phyloP scores from a whole-genome alignment of 2,888 invertebrate species.

The Adelognathus sp. region DNA sequence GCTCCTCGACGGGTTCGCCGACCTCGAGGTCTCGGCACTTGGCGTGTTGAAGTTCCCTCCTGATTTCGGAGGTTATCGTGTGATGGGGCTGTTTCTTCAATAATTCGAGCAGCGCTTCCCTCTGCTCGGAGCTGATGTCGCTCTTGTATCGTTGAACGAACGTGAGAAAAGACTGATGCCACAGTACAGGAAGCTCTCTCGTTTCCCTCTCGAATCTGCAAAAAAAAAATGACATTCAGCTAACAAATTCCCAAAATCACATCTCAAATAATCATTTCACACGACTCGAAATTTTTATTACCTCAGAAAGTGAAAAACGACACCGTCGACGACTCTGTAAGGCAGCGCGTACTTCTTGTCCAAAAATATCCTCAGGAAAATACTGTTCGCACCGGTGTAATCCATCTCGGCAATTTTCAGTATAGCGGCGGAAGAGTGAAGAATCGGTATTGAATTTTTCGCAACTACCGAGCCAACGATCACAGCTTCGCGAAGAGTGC shows the following conservation, averaged over 20 bases:
- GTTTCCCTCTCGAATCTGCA: conserved; percentile 91
- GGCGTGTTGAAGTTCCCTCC: conserved; percentile 92
- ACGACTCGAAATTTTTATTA: conserved; percentile 80
- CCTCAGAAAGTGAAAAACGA: conserved; percentile 97
- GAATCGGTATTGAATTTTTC: conserved; percentile 95
- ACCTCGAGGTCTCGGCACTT: conserved; percentile 89
- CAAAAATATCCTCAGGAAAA: conserved; percentile 95
- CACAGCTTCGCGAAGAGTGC: conserved; percentile 96
- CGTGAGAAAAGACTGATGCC: conserved; percentile 97
- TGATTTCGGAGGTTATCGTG: conserved; percentile 91
- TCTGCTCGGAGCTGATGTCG: conserved; percentile 96
- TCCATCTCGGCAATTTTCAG: conserved; percentile 98
- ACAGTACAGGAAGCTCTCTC: conserved; percentile 94
- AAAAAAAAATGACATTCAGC: conserved; percentile 56
- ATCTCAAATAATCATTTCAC: background rate
- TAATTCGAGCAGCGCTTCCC: conserved; percentile 91
- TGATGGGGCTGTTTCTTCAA: conserved; percentile 88
- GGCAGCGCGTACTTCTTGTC: conserved; percentile 99
- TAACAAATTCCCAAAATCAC: background rate
- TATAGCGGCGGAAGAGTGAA: conserved; percentile 97
- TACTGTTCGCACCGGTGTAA: conserved; percentile 97
- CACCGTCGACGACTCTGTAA: conserved; percentile 95
- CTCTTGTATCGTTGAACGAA: conserved; percentile 98
- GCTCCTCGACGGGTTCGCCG: conserved; percentile 70
- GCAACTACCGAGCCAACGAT: conserved; percentile 96